Conservation (phyloP, 1,140 invertebrate species). For the Drosophila novamexicana region DNA sequence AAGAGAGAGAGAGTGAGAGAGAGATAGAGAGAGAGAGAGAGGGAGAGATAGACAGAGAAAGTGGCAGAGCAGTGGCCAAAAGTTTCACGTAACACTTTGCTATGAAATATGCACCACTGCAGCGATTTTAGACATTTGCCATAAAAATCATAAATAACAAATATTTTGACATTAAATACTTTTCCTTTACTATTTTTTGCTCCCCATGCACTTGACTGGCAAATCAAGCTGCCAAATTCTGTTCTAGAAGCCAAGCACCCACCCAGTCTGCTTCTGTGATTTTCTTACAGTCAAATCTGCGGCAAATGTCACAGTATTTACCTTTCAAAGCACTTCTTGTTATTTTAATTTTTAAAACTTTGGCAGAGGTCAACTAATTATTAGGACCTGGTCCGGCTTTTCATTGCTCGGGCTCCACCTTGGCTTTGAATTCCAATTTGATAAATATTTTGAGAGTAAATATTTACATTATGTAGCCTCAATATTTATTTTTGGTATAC, state of each 20-base stretch:
- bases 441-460: too few relatives aligned
- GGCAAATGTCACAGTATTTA: too few relatives aligned
- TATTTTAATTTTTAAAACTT: too few relatives aligned
- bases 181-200: conserved; percentile 3
- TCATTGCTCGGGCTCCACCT: too few relatives aligned
- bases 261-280: not conserved
- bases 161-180: conserved; percentile 46
- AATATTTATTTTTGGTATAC: too few relatives aligned
- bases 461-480: too few relatives aligned
- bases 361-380: too few relatives aligned
- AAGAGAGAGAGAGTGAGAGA: too few relatives aligned
- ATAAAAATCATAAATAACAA: conserved; percentile 67
- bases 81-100: conserved; percentile 59
- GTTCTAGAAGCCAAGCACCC: not conserved
- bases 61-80: conserved; percentile 41
- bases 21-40: too few relatives aligned
- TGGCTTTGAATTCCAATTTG: too few relatives aligned
- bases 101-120: conserved; percentile 72
- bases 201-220: not conserved
- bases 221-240: conserved; percentile 18
- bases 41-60: not conserved
- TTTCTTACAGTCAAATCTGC: not conserved
- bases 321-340: too few relatives aligned
- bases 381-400: too few relatives aligned
- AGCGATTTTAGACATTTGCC: conserved; percentile 60